Conservation (phyloP, 2,797 vertebrate genomes). For the Salmo trutta region DNA sequence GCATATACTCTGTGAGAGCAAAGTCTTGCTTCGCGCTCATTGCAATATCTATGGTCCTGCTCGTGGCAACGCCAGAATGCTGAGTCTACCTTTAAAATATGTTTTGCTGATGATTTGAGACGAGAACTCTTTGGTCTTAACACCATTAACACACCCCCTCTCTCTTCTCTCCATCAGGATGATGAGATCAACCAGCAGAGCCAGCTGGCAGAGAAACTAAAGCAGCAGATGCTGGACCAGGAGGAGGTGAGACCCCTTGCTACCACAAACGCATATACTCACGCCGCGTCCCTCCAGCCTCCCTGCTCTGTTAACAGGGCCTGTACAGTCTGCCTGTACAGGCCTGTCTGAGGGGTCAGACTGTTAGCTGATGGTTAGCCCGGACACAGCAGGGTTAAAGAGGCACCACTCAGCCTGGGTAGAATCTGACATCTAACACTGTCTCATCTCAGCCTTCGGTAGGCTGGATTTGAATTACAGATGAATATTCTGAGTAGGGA, state of each 20-base stretch:
- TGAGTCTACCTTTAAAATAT: background rate
- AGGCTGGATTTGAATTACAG: too few relatives aligned
- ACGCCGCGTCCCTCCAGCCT: conserved; percentile 3
- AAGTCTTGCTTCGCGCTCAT: too few relatives aligned
- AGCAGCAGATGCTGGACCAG: conserved; percentile 93
- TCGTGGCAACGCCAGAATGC: too few relatives aligned
- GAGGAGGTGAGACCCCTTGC: conserved; percentile 82
- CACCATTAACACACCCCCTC: too few relatives aligned
- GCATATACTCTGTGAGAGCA: too few relatives aligned
- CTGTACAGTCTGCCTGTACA: conserved; percentile 34
- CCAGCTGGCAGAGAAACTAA: conserved; percentile 88
- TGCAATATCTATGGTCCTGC: too few relatives aligned
- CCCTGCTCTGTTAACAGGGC: conserved; percentile 10
- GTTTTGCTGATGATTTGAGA: background rate
- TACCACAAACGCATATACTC: background rate
- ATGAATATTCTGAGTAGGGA: too few relatives aligned
- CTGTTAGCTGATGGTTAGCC: background rate
- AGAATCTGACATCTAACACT: too few relatives aligned
- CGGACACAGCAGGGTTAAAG: conserved; percentile 14
- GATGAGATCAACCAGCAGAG: conserved; percentile 98
- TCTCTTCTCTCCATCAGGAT: conserved; percentile 74
- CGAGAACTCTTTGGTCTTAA: background rate
- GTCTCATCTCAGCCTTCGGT: too few relatives aligned
- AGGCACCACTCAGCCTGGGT: background rate
- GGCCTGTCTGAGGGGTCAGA: too few relatives aligned